Base-by-base conservation (phyloP, 2,888 invertebrate genomes). In the Sminthurides aquaticus region DNA sequence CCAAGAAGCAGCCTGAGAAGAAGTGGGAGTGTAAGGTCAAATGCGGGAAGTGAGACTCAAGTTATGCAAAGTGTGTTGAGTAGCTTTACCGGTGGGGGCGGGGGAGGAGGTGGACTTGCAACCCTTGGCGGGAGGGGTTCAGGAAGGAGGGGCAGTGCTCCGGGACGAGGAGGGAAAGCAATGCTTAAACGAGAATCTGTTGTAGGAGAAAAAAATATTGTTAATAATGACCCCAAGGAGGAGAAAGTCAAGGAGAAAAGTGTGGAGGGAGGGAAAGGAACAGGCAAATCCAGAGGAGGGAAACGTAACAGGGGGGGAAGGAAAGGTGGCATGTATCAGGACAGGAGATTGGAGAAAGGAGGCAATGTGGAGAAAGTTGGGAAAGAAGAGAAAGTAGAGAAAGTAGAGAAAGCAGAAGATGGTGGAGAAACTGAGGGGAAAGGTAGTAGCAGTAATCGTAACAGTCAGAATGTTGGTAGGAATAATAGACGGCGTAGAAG, bases 401-500 rank as follows among this genome's bases (percentile, higher is more conserved):
- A 34, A 15, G 5, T 15, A 34, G 43, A 34, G 43, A 34, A 34
- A 34, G 43, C 15, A 34, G 8, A 15, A 34, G 43, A 34, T 5
- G 15, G 43, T 34, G 43, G 15, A 34, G 43, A 34, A 34, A 34
- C 43, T 15, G 8, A 15, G 43, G 5, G 8, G 43, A 34, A 34
- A 34, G n/a, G n/a, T 34, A 34, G 43, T 34, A 34, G 43, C 43
- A 34, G 43, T 34, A 34, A 15, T 15, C 15, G 5, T 34, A 15
- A 34, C 15, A 15, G 43, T 34, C 8, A 34, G 15, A 34, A 34
- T 34, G 5, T 34, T 34, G 43, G 43, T 61, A 60, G 3, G 26
- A 11, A 20, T 24, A 60, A 18, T 22, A 55, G 24, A 18, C 24
- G 60, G 49, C 60, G 52, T 26, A 25, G 60, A 60, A 60, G 60